Evolutionary conservation across 2,888 invertebrate genomes (phyloP).

Genomic region (Cryptus armator): DNA sequence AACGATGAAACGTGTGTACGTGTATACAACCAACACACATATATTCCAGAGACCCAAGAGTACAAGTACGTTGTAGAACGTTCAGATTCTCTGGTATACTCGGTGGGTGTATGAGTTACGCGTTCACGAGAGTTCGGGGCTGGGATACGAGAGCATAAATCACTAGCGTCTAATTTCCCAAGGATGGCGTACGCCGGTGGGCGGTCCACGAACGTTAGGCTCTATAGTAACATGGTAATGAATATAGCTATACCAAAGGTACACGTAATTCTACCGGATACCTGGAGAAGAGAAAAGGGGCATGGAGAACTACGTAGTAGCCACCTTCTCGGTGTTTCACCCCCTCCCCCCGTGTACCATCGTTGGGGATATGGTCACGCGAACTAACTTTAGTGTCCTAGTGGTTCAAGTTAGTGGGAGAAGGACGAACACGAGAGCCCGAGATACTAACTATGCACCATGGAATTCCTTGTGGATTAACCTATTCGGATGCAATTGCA

Average conservation of each 20-base stretch:
- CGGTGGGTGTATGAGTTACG: conserved; percentile 55
- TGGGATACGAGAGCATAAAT: conserved; percentile 69
- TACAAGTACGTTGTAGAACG: conserved; percentile 32
- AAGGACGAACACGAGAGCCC: conserved; percentile 53
- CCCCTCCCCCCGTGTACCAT: conserved; percentile 40
- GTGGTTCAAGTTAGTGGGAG: conserved; percentile 28
- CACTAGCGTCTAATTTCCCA: conserved; percentile 76
- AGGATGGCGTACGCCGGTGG: conserved; percentile 69
- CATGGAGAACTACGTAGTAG: conserved; percentile 39
- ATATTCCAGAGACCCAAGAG: neutral
- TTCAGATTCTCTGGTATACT: conserved; percentile 40
- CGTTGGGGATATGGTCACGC: conserved; percentile 58
- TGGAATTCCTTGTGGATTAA: conserved; percentile 62
- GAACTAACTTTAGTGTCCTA: conserved; percentile 50
- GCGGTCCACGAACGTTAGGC: conserved; percentile 50
- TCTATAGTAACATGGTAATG: conserved; percentile 14
- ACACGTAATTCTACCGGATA: conserved; percentile 45
- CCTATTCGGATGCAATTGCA: conserved; percentile 58
- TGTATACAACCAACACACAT: neutral
- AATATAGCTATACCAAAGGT: conserved; percentile 43
- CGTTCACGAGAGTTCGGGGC: conserved; percentile 44
- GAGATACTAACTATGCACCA: conserved; percentile 52
- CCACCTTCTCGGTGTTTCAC: conserved; percentile 47
- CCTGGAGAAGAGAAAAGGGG: conserved; percentile 36
- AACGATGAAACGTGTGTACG: neutral